phyloP scores from a whole-genome alignment of 2,113 vertebrate genomes.

The Hemicordylus capensis region DNA sequence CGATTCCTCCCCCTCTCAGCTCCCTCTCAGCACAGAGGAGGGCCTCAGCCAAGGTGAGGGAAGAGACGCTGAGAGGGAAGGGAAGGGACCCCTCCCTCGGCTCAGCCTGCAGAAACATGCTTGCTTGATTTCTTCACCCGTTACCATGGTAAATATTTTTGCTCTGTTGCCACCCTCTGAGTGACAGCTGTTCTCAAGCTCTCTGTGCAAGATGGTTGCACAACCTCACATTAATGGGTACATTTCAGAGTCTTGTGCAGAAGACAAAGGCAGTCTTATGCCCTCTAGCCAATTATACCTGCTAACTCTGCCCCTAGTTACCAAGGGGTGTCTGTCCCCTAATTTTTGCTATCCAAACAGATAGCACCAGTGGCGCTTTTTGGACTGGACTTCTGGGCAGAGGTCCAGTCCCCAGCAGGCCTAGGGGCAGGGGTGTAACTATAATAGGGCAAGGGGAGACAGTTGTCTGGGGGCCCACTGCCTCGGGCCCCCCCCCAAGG shows the following conservation, averaged over 20 bases:
- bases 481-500: too few relatives aligned
- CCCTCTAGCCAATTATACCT: too few relatives aligned
- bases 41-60: background rate
- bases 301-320: fast-evolving
- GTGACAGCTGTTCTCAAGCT: background rate
- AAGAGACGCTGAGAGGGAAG: background rate
- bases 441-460: too few relatives aligned
- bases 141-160: slow-evolving; percentile 27
- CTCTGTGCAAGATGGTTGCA: fast-evolving
- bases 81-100: background rate
- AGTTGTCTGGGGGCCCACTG: too few relatives aligned
- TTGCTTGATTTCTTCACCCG: background rate
- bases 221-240: fast-evolving
- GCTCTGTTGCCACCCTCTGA: background rate
- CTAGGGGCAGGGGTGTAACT: too few relatives aligned
- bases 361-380: too few relatives aligned
- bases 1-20: too few relatives aligned
- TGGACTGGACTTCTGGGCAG: too few relatives aligned
- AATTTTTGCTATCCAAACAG: too few relatives aligned
- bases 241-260: background rate
- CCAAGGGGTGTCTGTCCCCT: too few relatives aligned
- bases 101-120: background rate
- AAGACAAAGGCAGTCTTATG: background rate
- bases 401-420: too few relatives aligned
- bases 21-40: too few relatives aligned